These are phyloP conservation scores for Numenius phaeopus DNA, from an alignment of 2,797 vertebrate genomes.

Conservation along the genomic window DNA sequence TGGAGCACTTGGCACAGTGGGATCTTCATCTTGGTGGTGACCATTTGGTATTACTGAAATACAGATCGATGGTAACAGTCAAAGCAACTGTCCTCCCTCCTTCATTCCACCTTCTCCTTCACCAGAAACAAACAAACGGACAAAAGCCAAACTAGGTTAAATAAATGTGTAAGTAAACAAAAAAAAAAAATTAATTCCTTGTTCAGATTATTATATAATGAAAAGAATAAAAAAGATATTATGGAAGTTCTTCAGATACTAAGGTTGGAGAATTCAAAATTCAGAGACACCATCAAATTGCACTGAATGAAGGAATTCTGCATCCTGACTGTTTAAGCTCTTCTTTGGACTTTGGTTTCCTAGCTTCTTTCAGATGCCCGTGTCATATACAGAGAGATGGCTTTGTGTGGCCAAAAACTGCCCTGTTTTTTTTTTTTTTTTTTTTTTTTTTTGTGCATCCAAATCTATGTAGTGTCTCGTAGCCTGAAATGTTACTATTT, in stretches of 20 bases:
- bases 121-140: not conserved
- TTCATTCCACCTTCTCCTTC: not conserved
- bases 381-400: not conserved
- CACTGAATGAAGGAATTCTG: not conserved
- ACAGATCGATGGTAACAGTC: not conserved
- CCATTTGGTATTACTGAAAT: not conserved
- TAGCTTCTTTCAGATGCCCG: not conserved
- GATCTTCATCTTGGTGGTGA: not conserved
- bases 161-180: not conserved
- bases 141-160: fast-evolving
- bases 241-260: not conserved
- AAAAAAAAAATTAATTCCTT: not conserved
- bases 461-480: not conserved
- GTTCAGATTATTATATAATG: not conserved
- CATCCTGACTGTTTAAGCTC: not conserved
- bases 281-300: not conserved
- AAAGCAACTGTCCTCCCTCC: not conserved
- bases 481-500: not conserved
- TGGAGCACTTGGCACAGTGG: not conserved
- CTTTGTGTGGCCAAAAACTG: not conserved
- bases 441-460: not conserved
- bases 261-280: not conserved
- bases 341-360: not conserved
- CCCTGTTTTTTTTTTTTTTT: fast-evolving
- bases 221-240: not conserved